A percentile compares a stretch with the other conserved stretches of the same genome.
phyloP scores from a whole-genome alignment of 1,140 invertebrate species.

The Caenorhabditis inopinata region DNA sequence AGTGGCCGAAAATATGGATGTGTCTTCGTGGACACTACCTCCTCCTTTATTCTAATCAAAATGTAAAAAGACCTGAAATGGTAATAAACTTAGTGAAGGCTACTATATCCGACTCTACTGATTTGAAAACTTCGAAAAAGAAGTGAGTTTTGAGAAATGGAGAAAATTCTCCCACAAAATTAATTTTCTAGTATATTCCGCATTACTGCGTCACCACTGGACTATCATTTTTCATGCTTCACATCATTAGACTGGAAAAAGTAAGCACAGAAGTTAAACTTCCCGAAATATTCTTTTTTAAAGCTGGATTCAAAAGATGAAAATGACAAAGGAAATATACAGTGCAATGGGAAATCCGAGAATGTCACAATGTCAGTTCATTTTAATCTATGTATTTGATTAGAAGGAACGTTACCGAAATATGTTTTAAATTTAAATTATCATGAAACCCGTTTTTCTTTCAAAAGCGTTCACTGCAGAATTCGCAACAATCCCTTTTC shows the following conservation, averaged over 20 bases:
- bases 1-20: slow-evolving; percentile 52
- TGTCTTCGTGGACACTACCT: slow-evolving; percentile 31
- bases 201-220: slow-evolving; percentile 1
- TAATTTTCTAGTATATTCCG: slow-evolving; percentile 46
- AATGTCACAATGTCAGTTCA: slow-evolving; percentile 72
- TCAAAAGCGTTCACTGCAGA: too few relatives aligned
- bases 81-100: slow-evolving; percentile 34
- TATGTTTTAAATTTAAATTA: slow-evolving; percentile 35
- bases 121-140: slow-evolving; percentile 51
- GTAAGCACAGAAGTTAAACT: too few relatives aligned
- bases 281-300: neutral
- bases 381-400: too few relatives aligned
- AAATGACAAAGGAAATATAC: slow-evolving; percentile 32
- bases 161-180: neutral
- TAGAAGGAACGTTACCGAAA: slow-evolving; percentile 62
- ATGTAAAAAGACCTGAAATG: slow-evolving; percentile 43
- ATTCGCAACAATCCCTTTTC: too few relatives aligned
- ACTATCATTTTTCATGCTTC: slow-evolving; percentile 45
- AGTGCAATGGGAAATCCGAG: neutral
- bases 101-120: slow-evolving; percentile 40
- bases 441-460: neutral
- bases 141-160: slow-evolving; percentile 31
- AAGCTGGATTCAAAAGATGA: slow-evolving; percentile 50
- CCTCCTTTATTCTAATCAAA: slow-evolving; percentile 38
- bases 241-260: slow-evolving; percentile 35